phyloP scores from a whole-genome alignment of 2,113 vertebrate species.

The Recurvirostra avosetta region DNA sequence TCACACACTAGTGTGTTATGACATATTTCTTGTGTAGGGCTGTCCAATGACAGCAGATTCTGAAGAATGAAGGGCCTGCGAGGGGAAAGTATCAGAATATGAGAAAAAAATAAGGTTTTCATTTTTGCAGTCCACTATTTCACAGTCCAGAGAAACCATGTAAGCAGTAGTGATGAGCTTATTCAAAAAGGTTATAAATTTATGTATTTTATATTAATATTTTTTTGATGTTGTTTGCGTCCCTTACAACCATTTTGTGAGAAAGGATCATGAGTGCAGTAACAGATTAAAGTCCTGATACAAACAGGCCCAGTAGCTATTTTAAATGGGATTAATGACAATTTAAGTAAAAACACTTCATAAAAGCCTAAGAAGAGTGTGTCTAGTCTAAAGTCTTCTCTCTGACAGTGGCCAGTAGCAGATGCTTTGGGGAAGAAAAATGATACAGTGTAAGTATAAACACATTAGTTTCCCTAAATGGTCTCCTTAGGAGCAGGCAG shows the following conservation, averaged over 20 bases:
- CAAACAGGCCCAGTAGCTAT: not conserved
- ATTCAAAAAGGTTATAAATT: not conserved
- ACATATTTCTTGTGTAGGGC: not conserved
- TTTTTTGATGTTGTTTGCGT: not conserved
- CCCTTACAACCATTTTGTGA: not conserved
- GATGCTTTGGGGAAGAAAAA: not conserved
- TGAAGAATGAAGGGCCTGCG: not conserved
- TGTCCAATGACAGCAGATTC: not conserved
- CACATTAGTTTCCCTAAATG: not conserved
- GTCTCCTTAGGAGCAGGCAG: not conserved
- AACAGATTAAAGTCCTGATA: not conserved
- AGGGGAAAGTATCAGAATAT: not conserved
- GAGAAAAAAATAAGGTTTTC: not conserved
- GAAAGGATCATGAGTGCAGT: not conserved
- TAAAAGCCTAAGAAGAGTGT: not conserved
- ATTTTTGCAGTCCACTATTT: not conserved
- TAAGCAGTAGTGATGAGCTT: not conserved
- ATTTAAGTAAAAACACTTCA: not conserved
- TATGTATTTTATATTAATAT: not conserved
- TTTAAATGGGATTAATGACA: not conserved
- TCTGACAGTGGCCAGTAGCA: not conserved
- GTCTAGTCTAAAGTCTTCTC: not conserved
- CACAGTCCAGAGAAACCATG: not conserved
- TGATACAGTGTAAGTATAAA: not conserved
- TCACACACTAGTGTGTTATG: not conserved